Conservation (phyloP, 2,888 invertebrate species). For the Pasiphila rectangulata region DNA sequence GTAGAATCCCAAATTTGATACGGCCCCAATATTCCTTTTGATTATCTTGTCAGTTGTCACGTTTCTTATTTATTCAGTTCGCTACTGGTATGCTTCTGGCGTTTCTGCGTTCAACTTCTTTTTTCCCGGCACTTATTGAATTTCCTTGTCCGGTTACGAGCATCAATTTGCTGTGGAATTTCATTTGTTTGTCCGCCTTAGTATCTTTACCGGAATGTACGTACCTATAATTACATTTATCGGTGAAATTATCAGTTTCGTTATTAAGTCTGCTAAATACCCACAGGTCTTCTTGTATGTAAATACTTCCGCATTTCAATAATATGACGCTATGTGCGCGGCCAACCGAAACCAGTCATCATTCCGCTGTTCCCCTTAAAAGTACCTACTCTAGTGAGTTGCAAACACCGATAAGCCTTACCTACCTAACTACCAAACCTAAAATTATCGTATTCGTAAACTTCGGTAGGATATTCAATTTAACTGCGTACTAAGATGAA, state of each 20-base stretch:
- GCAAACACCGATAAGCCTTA: constrained; percentile 24
- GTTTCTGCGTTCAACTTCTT: constrained; percentile 2
- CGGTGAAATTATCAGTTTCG: constrained; percentile 6
- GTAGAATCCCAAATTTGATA: constrained; percentile 4
- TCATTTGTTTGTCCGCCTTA: constrained; percentile 5
- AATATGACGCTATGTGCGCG: constrained; percentile 12
- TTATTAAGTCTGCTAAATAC: constrained; percentile 1
- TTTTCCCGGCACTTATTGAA: constrained; percentile 14
- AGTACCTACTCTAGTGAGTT: background rate
- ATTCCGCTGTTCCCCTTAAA: constrained; percentile 3
- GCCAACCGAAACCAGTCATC: constrained; percentile 6
- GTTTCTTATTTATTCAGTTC: constrained; percentile 8
- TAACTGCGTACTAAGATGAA: too few species aligned
- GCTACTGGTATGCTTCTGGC: constrained; percentile 10
- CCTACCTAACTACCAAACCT: constrained; percentile 11
- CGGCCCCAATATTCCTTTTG: constrained; percentile 7
- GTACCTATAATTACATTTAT: constrained; percentile 15
- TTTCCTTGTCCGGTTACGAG: constrained; percentile 23
- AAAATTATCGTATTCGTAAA: background rate
- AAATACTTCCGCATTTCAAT: constrained; percentile 30
- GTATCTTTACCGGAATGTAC: constrained; percentile 10
- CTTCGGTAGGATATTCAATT: too few species aligned
- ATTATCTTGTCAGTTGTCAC: constrained; percentile 14
- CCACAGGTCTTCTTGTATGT: constrained; percentile 13
- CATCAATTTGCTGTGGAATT: constrained; percentile 23